Percentiles rank a stretch among this genome's conserved stretches.
These are phyloP conservation scores for Struthidea cinerea DNA, from an alignment of 2,113 vertebrate genomes.

Conservation along the genomic window DNA sequence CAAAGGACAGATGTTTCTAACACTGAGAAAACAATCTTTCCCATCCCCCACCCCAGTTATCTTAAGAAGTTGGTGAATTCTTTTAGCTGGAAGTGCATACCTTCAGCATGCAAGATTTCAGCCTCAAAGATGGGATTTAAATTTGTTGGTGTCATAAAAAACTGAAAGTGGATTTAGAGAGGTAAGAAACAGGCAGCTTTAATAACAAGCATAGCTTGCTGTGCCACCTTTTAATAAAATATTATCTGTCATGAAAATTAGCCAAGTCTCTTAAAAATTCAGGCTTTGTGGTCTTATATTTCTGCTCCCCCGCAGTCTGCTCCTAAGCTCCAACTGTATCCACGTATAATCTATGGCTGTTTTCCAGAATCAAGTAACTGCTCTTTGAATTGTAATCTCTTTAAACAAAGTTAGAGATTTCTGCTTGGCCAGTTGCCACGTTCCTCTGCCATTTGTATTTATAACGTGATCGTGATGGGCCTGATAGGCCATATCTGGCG, in stretches of 20 bases:
- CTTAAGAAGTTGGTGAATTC: neutral
- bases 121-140: neutral
- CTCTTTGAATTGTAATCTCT: neutral
- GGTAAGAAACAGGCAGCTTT: neutral
- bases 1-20: slow-evolving; percentile 13
- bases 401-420: neutral
- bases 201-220: neutral
- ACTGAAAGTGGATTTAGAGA: neutral
- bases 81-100: neutral
- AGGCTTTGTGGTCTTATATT: neutral
- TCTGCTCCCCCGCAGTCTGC: neutral
- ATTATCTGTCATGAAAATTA: slow-evolving; percentile 27
- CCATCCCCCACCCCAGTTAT: neutral
- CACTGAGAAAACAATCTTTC: neutral
- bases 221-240: slow-evolving; percentile 18
- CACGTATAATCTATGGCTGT: neutral
- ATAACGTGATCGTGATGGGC: neutral
- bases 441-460: neutral
- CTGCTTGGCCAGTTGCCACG: slow-evolving; percentile 22
- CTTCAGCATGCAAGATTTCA: neutral
- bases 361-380: neutral
- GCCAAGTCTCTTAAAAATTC: slow-evolving; percentile 1
- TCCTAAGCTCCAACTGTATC: neutral
- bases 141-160: neutral
- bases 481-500: neutral